phyloP scores from a whole-genome alignment of 2,888 invertebrate genomes.

The Dromius quadrimaculatus region DNA sequence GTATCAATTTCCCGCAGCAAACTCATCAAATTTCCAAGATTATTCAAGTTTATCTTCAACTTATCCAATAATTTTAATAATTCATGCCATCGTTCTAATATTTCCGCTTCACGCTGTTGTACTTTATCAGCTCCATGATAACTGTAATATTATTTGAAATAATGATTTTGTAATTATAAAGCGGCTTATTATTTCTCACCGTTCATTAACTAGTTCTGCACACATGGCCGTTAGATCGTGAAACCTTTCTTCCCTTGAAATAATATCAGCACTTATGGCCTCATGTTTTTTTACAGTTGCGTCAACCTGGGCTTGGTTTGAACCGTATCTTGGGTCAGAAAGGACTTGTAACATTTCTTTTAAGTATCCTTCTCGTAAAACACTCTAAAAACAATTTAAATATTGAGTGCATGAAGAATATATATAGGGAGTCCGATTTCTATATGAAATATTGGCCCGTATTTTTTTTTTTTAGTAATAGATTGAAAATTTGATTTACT shows the following conservation, averaged over 20 bases:
- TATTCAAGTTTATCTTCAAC: constrained; percentile 80
- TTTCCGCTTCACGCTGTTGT: constrained; percentile 71
- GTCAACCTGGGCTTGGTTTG: constrained; percentile 92
- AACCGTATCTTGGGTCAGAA: constrained; percentile 91
- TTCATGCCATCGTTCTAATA: constrained; percentile 88
- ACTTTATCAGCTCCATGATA: constrained; percentile 56
- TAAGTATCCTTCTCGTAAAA: constrained; percentile 93
- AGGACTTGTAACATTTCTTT: constrained; percentile 98
- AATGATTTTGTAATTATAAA: background rate
- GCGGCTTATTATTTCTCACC: constrained; percentile 72
- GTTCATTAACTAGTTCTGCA: constrained; percentile 89
- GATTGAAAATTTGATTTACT: too few relatives aligned
- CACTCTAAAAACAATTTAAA: constrained; percentile 71
- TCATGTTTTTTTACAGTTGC: constrained; percentile 98
- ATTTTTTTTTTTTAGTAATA: too few relatives aligned
- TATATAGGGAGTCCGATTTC: too few relatives aligned
- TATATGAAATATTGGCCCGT: too few relatives aligned
- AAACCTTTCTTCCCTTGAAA: constrained; percentile 93
- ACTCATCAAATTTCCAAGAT: constrained; percentile 87
- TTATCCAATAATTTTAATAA: constrained; percentile 87
- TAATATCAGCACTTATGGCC: constrained; percentile 96
- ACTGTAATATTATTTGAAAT: constrained; percentile 5
- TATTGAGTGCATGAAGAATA: background rate
- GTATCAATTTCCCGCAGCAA: constrained; percentile 93
- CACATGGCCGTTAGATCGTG: constrained; percentile 95